Evolutionary conservation across 2,888 invertebrate genomes (phyloP).

Genomic region (Cryptosula pallasiana): DNA sequence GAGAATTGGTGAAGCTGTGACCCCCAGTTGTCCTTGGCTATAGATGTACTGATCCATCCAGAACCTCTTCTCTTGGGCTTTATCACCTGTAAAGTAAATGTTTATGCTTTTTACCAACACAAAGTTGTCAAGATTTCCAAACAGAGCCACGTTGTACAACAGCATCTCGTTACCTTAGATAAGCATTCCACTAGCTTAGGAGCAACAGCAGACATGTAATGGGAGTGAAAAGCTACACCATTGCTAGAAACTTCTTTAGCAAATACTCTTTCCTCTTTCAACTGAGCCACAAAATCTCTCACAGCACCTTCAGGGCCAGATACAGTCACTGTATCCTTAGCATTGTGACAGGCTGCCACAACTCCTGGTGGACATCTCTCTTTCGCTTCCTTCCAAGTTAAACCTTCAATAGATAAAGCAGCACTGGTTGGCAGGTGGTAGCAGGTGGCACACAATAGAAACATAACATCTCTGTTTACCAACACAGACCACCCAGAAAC

Average conservation of each 20-base stretch:
- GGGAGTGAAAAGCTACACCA: conserved; percentile 52
- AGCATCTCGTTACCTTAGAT: conserved; percentile 38
- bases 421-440: no score
- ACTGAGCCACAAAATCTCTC: conserved; percentile 42
- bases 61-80: conserved; percentile 71
- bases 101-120: no score
- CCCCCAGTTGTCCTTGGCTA: conserved; percentile 78
- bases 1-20: conserved; percentile 72
- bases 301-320: conserved; percentile 70
- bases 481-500: no score
- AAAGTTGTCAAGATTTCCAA: no score
- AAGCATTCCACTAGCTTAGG: conserved; percentile 43
- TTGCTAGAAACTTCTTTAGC: conserved; percentile 51
- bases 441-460: no score
- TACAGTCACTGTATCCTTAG: conserved; percentile 84
- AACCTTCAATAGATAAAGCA: no score
- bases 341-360: conserved; percentile 78
- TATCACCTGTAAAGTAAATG: conserved; percentile 68
- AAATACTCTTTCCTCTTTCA: conserved; percentile 47
- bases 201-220: conserved; percentile 50
- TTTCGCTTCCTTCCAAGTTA: conserved; percentile 51
- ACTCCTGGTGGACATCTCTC: conserved; percentile 48
- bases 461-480: no score
- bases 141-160: no score
- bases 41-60: conserved; percentile 88